phyloP scores from a whole-genome alignment of 2,888 invertebrate genomes.

The Panopea generosa region DNA sequence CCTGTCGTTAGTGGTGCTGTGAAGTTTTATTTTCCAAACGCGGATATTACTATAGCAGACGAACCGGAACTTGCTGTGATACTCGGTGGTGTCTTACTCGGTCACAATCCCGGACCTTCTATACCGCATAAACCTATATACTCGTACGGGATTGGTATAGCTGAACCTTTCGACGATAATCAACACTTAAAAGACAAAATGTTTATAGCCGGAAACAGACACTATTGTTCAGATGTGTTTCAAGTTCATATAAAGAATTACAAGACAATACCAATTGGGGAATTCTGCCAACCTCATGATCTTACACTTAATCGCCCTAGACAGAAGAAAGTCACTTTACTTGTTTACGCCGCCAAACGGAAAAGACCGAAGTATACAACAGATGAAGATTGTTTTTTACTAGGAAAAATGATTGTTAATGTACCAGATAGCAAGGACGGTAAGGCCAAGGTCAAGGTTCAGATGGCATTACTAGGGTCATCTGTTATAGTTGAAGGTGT shows the following conservation, averaged over 20 bases:
- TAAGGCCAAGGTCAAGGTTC: conserved; percentile 30
- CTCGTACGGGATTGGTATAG: conserved; percentile 65
- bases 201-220: conserved; percentile 38
- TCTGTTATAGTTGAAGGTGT: conserved; percentile 46
- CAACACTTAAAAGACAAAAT: conserved; percentile 59
- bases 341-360: conserved; percentile 32
- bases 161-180: conserved; percentile 61
- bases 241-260: conserved; percentile 36
- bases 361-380: conserved; percentile 42
- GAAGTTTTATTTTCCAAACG: conserved; percentile 65
- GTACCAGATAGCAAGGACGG: conserved; percentile 21
- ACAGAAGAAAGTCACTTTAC: conserved; percentile 46
- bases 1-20: conserved; percentile 56
- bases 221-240: conserved; percentile 60
- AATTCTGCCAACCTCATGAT: conserved; percentile 15
- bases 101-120: conserved; percentile 54
- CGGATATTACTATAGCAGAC: conserved; percentile 57
- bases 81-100: conserved; percentile 63
- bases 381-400: conserved; percentile 38
- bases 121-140: conserved; percentile 46
- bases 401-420: conserved; percentile 55
- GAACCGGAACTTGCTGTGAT: conserved; percentile 62
- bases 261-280: conserved; percentile 33
- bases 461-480: conserved; percentile 38
- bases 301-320: conserved; percentile 43